These are phyloP conservation scores for Heteromormyrus szaboi DNA, from an alignment of 2,797 vertebrate species.

Conservation along the genomic window DNA sequence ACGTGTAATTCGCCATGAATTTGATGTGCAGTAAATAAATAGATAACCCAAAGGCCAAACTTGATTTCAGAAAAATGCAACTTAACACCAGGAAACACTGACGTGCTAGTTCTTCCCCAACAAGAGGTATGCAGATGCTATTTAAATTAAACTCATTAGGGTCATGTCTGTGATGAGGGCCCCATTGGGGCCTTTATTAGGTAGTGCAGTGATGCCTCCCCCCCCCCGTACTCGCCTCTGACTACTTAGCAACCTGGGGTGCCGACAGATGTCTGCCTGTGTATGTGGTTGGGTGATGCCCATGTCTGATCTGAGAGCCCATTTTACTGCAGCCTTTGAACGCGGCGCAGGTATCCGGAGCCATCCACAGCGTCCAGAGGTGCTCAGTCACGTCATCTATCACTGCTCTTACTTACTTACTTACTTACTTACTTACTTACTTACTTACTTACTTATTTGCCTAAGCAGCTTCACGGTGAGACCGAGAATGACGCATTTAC, in stretches of 20 bases:
- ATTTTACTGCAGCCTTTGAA: constrained; percentile 29
- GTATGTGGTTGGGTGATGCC: constrained; percentile 31
- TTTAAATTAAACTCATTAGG: constrained; percentile 42
- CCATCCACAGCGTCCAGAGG: not conserved
- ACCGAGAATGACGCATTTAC: not conserved
- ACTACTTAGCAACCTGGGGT: constrained; percentile 34
- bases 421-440: not conserved
- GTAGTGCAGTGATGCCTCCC: constrained; percentile 38
- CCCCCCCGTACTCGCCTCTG: constrained; percentile 31
- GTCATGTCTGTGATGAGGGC: constrained; percentile 43
- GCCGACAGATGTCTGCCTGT: constrained; percentile 36
- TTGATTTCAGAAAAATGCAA: constrained; percentile 11
- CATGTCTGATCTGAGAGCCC: constrained; percentile 27
- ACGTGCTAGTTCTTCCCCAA: constrained; percentile 31
- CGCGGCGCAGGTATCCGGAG: not conserved
- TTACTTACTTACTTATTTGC: not conserved
- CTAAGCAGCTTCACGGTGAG: not conserved
- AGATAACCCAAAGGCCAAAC: constrained; percentile 13
- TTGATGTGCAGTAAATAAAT: not conserved
- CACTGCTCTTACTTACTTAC: not conserved
- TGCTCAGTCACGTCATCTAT: not conserved
- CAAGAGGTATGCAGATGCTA: constrained; percentile 31
- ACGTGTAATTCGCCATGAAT: not conserved
- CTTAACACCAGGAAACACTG: constrained; percentile 17
- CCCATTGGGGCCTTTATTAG: constrained; percentile 33